Percentiles rank a stretch among this genome's conserved stretches.
These are phyloP conservation scores for Carcina quercana DNA, from an alignment of 2,888 invertebrate species.

Conservation along the genomic window DNA sequence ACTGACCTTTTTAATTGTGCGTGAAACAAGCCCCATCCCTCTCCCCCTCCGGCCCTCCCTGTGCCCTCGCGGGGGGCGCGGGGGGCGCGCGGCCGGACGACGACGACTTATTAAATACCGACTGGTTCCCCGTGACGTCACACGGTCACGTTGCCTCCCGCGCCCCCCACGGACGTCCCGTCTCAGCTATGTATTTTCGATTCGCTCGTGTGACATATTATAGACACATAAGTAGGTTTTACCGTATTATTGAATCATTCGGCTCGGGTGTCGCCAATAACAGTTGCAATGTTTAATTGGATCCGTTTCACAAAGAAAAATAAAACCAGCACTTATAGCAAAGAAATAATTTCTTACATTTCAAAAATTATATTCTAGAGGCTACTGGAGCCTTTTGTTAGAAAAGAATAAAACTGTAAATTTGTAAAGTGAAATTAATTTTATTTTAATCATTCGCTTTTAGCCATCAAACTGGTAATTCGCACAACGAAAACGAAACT, in stretches of 20 bases:
- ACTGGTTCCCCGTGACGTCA: constrained; percentile 2
- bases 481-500: too few species aligned
- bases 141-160: constrained; percentile 1
- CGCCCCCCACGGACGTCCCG: background rate
- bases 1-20: constrained; percentile 25
- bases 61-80: background rate
- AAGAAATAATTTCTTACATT: too few species aligned
- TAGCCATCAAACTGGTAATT: too few species aligned
- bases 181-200: background rate
- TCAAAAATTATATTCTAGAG: too few species aligned
- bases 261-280: background rate
- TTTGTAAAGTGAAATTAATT: too few species aligned
- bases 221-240: background rate
- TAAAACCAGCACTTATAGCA: too few species aligned
- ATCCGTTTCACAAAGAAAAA: background rate
- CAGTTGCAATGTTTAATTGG: background rate
- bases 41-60: constrained; percentile 1
- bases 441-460: too few species aligned
- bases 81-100: constrained; percentile 6
- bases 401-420: too few species aligned
- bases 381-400: too few species aligned
- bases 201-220: background rate
- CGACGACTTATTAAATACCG: constrained; percentile 14
- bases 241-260: background rate
- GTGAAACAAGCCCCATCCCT: constrained; percentile 16